Evolutionary conservation across 92 coral and sea anemone species (phyloP).

Genomic region (Pocillopora grandis): DNA sequence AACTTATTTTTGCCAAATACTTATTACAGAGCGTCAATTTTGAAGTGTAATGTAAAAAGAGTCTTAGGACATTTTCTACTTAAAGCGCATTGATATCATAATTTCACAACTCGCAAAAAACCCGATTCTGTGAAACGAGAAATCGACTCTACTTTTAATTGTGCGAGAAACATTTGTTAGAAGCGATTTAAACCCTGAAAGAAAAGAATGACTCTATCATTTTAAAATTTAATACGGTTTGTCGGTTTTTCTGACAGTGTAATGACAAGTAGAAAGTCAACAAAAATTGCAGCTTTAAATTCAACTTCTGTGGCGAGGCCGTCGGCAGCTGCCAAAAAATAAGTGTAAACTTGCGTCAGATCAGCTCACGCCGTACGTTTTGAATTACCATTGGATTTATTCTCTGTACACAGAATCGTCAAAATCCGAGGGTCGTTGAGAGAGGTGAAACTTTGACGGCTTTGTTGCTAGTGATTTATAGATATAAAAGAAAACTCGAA

Average conservation of each 20-base stretch:
- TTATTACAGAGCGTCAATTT: neutral
- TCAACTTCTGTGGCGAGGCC: neutral
- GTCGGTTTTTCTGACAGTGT: constrained; percentile 3
- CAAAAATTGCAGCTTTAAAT: constrained; percentile 13
- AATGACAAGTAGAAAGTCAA: constrained; percentile 24
- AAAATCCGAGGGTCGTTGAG: neutral
- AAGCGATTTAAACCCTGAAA: neutral
- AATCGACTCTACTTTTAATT: neutral
- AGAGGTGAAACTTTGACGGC: neutral
- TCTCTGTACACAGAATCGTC: neutral
- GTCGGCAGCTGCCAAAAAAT: constrained; percentile 16
- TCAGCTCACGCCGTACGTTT: neutral
- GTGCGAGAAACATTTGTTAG: constrained; percentile 1
- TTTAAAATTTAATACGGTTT: constrained; percentile 30
- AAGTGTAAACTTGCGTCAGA: neutral
- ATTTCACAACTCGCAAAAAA: neutral
- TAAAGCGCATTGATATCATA: neutral
- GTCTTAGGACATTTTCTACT: neutral
- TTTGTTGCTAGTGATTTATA: neutral
- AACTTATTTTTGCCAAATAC: neutral
- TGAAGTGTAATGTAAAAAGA: neutral
- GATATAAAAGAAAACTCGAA: neutral
- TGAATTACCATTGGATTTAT: neutral
- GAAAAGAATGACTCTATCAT: neutral
- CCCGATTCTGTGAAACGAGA: neutral